Conservation (phyloP, 2,113 vertebrate species). For the Neomonachus schauinslandi region DNA sequence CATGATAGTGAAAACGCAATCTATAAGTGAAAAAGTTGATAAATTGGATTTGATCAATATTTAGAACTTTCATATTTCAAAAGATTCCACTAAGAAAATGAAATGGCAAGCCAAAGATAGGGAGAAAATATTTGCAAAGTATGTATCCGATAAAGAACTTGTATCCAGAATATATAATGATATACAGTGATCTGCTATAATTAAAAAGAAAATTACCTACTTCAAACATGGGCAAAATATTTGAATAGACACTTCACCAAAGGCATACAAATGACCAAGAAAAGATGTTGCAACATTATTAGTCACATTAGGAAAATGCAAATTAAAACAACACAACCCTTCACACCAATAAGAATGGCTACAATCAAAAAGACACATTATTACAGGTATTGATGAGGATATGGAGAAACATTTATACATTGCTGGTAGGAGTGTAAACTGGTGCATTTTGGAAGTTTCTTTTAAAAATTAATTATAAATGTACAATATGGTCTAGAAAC, state of each 20-base stretch:
- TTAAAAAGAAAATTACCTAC: neutral
- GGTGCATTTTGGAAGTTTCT: neutral
- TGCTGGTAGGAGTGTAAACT: neutral
- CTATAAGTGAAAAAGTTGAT: neutral
- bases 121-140: neutral
- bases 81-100: neutral
- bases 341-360: neutral
- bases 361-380: neutral
- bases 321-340: neutral
- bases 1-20: neutral
- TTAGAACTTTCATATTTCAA: neutral
- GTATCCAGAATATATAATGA: neutral
- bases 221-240: neutral
- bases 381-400: neutral
- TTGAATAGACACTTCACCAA: neutral
- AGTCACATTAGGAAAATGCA: neutral
- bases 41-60: neutral
- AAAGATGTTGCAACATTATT: neutral
- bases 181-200: neutral
- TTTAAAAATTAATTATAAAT: neutral
- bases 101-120: neutral
- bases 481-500: neutral
- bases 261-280: neutral
- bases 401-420: neutral
- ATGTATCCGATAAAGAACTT: neutral